These are phyloP conservation scores for Sprattus sprattus DNA, from an alignment of 2,113 vertebrate species.

Conservation along the genomic window DNA sequence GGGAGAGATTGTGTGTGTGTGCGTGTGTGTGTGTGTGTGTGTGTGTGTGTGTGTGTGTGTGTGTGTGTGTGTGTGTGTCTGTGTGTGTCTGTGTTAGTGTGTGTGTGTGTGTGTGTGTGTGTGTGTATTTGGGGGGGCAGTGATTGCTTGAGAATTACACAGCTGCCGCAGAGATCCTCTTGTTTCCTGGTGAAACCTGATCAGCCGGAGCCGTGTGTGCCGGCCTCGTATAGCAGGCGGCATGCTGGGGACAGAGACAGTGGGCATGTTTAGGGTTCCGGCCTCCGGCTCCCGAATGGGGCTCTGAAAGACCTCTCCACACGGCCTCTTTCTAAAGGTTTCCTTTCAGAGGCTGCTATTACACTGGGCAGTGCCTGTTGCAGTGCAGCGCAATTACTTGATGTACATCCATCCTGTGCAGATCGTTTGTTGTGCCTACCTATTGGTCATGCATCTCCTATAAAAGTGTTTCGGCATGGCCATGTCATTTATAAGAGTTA, in stretches of 20 bases:
- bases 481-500: not conserved
- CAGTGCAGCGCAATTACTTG: not conserved
- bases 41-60: not conserved
- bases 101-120: too few species aligned
- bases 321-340: not conserved
- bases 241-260: slow-evolving; percentile 28
- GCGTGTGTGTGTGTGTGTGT: not conserved
- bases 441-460: not conserved
- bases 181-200: slow-evolving; percentile 61
- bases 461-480: not conserved
- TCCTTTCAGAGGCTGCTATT: not conserved
- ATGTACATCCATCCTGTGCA: not conserved
- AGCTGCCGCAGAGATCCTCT: slow-evolving; percentile 54
- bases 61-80: slow-evolving; percentile 4
- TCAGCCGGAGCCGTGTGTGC: slow-evolving; percentile 40
- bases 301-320: not conserved
- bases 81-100: too few species aligned
- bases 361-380: not conserved
- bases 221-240: slow-evolving; percentile 37
- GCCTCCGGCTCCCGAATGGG: not conserved
- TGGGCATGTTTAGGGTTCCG: not conserved
- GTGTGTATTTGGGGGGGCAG: not conserved
- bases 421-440: not conserved
- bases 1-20: not conserved
- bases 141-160: slow-evolving; percentile 39